Percentiles rank a stretch among this genome's conserved stretches.
Evolutionary conservation across 2,113 vertebrate species (phyloP).

Genomic region (Loxodonta africana): DNA sequence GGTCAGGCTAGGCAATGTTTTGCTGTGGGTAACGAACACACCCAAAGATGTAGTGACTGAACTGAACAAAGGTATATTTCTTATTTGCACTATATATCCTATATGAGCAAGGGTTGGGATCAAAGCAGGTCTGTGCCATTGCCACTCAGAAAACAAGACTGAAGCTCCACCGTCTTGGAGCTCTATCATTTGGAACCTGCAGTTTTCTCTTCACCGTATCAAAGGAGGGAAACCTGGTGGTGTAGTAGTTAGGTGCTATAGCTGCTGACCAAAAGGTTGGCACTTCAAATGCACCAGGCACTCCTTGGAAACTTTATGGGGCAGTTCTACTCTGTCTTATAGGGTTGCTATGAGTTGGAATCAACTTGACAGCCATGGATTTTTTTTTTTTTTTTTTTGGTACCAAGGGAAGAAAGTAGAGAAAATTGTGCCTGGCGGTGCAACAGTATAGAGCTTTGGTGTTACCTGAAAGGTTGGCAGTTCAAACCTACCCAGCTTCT

Average conservation of each 20-base stretch:
- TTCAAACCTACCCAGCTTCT: no score
- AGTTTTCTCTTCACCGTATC: background rate
- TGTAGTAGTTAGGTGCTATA: no score
- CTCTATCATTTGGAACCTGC: background rate
- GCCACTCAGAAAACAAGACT: background rate
- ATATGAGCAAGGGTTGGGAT: background rate
- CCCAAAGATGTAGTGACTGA: background rate
- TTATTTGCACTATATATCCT: background rate
- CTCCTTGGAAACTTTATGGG: no score
- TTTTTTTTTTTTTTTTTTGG: no score
- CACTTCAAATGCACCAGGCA: no score
- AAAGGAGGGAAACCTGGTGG: no score
- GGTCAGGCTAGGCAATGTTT: background rate
- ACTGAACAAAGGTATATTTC: background rate
- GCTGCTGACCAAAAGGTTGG: no score
- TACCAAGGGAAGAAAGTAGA: background rate
- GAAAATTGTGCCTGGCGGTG: background rate
- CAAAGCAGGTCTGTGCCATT: background rate
- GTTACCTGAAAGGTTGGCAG: no score
- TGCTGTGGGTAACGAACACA: background rate
- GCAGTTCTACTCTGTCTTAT: no score
- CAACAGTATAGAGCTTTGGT: no score
- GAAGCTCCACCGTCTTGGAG: background rate
- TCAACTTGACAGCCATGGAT: no score
- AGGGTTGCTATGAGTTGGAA: no score